These are phyloP conservation scores for Exephanes ischioxanthus DNA, from an alignment of 2,888 invertebrate genomes.

Conservation along the genomic window DNA sequence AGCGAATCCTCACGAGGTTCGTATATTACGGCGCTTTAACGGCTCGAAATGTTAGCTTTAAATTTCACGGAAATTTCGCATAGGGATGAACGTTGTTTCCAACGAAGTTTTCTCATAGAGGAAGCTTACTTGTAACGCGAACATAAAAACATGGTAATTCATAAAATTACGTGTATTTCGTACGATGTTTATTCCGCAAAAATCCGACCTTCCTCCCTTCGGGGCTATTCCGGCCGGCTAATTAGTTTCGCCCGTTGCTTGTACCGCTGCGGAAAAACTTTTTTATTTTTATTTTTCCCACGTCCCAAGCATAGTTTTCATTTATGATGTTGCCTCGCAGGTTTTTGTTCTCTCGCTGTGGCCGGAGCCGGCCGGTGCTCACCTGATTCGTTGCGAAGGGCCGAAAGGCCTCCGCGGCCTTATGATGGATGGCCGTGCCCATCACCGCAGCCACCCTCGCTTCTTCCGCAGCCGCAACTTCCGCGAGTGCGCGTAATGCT, in stretches of 20 bases:
- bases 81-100: neutral
- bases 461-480: constrained; percentile 40
- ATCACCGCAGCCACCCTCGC: constrained; percentile 47
- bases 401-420: constrained; percentile 64
- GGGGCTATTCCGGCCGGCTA: constrained; percentile 61
- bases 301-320: constrained; percentile 39
- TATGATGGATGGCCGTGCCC: constrained; percentile 68
- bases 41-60: too few relatives aligned
- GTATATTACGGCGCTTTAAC: too few relatives aligned
- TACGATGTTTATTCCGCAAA: constrained; percentile 11
- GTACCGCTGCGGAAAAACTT: constrained; percentile 30
- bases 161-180: constrained; percentile 18
- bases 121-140: neutral
- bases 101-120: neutral
- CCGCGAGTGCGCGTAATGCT: constrained; percentile 45
- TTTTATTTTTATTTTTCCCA: neutral
- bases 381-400: constrained; percentile 58
- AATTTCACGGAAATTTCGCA: neutral
- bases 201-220: constrained; percentile 12
- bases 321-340: constrained; percentile 44
- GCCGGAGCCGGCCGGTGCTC: constrained; percentile 33
- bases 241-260: constrained; percentile 64
- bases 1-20: too few relatives aligned
- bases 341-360: constrained; percentile 41
- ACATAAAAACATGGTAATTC: neutral